Conservation (phyloP, 2,888 invertebrate species). For the Myopa tessellatipennis region DNA sequence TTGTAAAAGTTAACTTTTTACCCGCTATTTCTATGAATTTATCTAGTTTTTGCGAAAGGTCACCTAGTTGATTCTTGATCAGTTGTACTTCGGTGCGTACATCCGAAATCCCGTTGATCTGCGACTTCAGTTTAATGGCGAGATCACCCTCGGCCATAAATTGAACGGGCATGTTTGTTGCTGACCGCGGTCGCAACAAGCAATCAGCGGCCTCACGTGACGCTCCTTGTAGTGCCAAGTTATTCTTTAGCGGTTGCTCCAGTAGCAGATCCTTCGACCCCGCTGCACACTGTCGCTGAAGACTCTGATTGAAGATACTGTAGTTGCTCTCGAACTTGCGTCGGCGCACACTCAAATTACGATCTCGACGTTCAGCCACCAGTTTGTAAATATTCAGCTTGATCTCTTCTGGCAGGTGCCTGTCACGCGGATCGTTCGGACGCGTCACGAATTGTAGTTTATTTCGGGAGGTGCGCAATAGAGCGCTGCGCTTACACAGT, state of each 20-base stretch:
- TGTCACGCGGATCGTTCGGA: conserved; percentile 86
- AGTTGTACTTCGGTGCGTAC: conserved; percentile 57
- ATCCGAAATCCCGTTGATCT: conserved; percentile 55
- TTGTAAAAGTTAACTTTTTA: conserved; percentile 58
- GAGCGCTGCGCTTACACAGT: conserved; percentile 77
- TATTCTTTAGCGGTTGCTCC: conserved; percentile 30
- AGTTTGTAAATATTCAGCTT: conserved; percentile 80
- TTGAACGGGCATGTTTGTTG: conserved; percentile 63
- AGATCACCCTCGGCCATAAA: conserved; percentile 52
- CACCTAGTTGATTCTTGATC: conserved; percentile 57
- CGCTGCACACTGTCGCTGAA: conserved; percentile 53
- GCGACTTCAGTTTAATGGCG: conserved; percentile 55
- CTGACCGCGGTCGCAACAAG: conserved; percentile 61
- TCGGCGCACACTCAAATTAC: conserved; percentile 70
- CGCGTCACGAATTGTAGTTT: conserved; percentile 80
- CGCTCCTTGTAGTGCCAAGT: conserved; percentile 38
- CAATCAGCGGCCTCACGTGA: conserved; percentile 50
- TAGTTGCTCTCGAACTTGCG: conserved; percentile 68
- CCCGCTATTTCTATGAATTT: conserved; percentile 58
- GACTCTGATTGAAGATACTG: conserved; percentile 61
- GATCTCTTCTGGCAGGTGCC: conserved; percentile 79
- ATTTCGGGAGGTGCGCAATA: conserved; percentile 80
- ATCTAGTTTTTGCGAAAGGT: conserved; percentile 59
- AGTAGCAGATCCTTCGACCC: conserved; percentile 38
- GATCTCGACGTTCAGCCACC: conserved; percentile 77